phyloP scores from a whole-genome alignment of 2,113 vertebrate species.

The Macaca nemestrina region DNA sequence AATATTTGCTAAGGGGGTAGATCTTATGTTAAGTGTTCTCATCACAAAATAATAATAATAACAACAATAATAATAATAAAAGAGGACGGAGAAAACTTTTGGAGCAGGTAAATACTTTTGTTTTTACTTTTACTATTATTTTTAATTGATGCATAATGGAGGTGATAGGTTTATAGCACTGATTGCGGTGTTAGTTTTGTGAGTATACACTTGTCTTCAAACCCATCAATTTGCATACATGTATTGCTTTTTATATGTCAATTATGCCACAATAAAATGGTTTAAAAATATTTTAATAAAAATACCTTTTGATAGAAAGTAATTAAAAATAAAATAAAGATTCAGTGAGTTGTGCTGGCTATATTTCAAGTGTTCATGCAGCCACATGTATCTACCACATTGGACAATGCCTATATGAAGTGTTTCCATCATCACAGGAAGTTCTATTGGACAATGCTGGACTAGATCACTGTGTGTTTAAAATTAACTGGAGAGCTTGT shows the following conservation, averaged over 20 bases:
- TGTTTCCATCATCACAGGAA: not conserved
- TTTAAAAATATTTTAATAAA: not conserved
- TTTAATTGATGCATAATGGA: not conserved
- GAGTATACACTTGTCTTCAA: not conserved
- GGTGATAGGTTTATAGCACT: not conserved
- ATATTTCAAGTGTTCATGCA: not conserved
- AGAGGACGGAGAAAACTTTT: too few relatives aligned
- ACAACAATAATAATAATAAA: not conserved
- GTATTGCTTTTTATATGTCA: too few relatives aligned
- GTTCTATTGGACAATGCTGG: not conserved
- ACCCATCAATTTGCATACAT: too few relatives aligned
- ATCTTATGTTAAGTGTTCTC: not conserved
- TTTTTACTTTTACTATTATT: not conserved
- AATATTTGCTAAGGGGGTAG: not conserved
- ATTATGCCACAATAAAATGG: not conserved
- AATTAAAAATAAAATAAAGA: not conserved
- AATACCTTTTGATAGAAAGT: not conserved
- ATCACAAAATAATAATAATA: not conserved
- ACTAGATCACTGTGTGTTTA: not conserved
- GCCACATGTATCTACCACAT: not conserved
- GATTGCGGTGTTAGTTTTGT: not conserved
- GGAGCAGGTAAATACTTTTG: not conserved
- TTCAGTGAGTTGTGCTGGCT: not conserved
- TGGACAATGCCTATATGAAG: fast-evolving
- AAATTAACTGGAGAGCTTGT: not conserved